phyloP scores from a whole-genome alignment of 1,140 invertebrate genomes.

The Diprion similis region DNA sequence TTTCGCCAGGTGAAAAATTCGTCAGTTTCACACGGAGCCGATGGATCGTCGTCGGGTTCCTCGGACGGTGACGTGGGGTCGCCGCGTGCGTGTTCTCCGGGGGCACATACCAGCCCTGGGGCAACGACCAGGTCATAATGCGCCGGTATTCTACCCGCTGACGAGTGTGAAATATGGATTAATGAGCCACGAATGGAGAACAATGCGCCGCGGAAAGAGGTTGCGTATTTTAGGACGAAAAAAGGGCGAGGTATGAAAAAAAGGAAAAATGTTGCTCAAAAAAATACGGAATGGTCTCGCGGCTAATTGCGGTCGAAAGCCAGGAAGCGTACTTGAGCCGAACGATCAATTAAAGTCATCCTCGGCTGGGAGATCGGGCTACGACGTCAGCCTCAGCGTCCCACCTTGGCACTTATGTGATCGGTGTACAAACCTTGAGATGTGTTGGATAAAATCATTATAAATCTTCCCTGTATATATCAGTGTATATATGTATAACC shows the following conservation, averaged over 20 bases:
- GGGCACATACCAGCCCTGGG: slow-evolving; percentile 15
- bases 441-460: too few relatives aligned
- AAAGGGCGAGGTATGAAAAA: not conserved
- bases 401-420: not conserved
- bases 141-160: slow-evolving; percentile 35
- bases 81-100: not conserved
- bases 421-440: not conserved
- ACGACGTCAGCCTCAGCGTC: not conserved
- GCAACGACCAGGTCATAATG: slow-evolving; percentile 28
- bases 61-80: not conserved
- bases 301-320: slow-evolving; percentile 6
- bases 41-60: not conserved
- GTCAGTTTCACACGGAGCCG: not conserved
- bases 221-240: not conserved
- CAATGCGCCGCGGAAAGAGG: slow-evolving; percentile 21
- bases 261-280: not conserved
- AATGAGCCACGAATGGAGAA: slow-evolving; percentile 34
- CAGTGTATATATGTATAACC: too few relatives aligned
- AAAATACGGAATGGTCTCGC: not conserved
- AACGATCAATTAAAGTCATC: slow-evolving; percentile 5
- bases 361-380: too few relatives aligned
- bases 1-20: not conserved
- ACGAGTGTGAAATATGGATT: slow-evolving; percentile 45
- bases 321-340: not conserved
- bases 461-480: too few relatives aligned